A percentile compares a stretch with the other conserved stretches of the same genome.
Conservation (phyloP, 2,888 invertebrate genomes). For the Eupithecia inturbata region DNA sequence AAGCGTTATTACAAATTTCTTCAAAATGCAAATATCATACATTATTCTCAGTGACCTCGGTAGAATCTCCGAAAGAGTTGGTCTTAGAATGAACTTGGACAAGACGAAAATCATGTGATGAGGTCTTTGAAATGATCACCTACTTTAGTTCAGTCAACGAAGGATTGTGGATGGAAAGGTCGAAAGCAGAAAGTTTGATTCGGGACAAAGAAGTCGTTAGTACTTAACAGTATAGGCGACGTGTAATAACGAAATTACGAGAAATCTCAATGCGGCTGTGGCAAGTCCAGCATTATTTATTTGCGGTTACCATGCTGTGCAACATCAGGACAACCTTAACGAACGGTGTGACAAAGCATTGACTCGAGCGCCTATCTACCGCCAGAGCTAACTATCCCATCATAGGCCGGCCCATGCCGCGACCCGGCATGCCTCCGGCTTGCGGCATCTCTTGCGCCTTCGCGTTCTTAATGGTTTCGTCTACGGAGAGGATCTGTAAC, state of each 20-base stretch:
- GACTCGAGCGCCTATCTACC: not conserved
- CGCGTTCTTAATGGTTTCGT: constrained; percentile 98
- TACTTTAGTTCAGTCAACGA: too few species aligned
- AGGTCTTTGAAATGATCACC: too few species aligned
- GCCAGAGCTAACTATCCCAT: constrained; percentile 54
- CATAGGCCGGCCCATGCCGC: constrained; percentile 91
- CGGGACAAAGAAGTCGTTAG: too few species aligned
- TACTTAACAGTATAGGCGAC: too few species aligned
- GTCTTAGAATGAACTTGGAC: too few species aligned
- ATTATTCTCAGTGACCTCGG: too few species aligned
- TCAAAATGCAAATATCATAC: too few species aligned
- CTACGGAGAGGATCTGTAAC: constrained; percentile 93
- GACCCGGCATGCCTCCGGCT: constrained; percentile 66
- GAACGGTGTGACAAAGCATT: not conserved
- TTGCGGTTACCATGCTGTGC: not conserved
- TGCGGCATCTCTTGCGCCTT: constrained; percentile 82
- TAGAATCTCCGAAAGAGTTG: too few species aligned
- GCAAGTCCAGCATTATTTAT: not conserved
- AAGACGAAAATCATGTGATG: too few species aligned
- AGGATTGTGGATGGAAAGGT: too few species aligned
- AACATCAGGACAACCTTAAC: not conserved
- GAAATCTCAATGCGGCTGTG: not conserved
- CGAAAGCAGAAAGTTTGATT: too few species aligned
- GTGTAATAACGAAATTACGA: not conserved
- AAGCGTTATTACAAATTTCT: too few species aligned